Evolutionary conservation across 2,797 vertebrate species (phyloP), one percentile per base, ranked within the genome.

Genomic region (Emys orbicularis): DNA sequence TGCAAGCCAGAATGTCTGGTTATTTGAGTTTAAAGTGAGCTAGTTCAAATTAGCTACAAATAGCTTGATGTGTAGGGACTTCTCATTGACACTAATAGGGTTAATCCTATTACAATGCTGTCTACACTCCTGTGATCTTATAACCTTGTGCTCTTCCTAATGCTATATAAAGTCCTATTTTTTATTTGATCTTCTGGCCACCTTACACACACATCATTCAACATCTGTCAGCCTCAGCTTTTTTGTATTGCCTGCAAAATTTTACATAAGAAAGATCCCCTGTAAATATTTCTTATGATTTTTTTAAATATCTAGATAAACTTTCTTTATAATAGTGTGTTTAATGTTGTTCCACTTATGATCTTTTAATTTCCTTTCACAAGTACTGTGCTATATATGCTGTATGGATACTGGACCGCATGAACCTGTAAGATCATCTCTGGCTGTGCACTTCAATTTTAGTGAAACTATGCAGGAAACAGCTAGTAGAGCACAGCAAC

Each of bases 1-100:
- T 84, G 34, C 77, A 54, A 25, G 50, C 53, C 57, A 68, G 19
- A 82, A 47, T 80, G 52, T 31, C 52, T 72, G 80, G 19, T 5
- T 34, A 21, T 81, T 4, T 12, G 50, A 83, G 41, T 86, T 94
- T 90, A 95, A 92, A 97, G 85, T 34, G 56, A 47, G 41, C 92
- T 94, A 61, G 79, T 89, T 93, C 79, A 94, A 85, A 88, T 92
- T 56, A 94, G 82, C 85, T 77, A 74, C 76, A 92, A 79, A 65
- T 84, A 47, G 8, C 41, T 89, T 94, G 74, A 79, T n/a, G 54
- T 2, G 2, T 5, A 83, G 31, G 23, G 50, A 81, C 61, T 25
- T 74, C 56, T 37, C 89, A 90, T 86, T 92, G 81, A 81, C 34
- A 94, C 44, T 84, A 86, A 89, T 89, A 72, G 82, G 4, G 37